Conservation (phyloP, 1,140 invertebrate genomes). For the Conus betulinus region DNA sequence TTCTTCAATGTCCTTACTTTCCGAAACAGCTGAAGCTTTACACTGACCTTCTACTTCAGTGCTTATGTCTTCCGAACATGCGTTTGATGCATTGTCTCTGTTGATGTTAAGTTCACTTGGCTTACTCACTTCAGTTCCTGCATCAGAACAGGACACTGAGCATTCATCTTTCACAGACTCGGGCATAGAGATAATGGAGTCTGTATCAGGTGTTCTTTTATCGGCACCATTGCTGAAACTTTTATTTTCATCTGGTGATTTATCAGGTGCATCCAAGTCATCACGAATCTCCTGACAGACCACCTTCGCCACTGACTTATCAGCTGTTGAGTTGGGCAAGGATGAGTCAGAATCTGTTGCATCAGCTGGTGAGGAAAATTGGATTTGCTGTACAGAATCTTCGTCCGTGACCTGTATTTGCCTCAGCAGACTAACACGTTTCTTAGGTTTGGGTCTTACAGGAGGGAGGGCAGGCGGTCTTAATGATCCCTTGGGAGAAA, state of each 20-base stretch:
- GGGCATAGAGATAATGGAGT: not conserved
- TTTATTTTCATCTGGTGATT: not conserved
- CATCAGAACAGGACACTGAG: not conserved
- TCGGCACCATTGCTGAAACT: not conserved
- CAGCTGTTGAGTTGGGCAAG: not conserved
- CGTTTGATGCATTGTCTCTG: not conserved
- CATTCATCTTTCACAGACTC: not conserved
- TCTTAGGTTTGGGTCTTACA: constrained; percentile 24
- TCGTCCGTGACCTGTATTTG: not conserved
- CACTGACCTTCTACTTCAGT: not conserved
- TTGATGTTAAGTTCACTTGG: not conserved
- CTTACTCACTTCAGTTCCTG: not conserved
- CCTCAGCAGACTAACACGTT: constrained; percentile 18
- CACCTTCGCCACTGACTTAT: not conserved
- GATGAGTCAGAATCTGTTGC: not conserved
- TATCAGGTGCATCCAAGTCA: not conserved
- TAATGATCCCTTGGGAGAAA: not conserved
- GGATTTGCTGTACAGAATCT: not conserved
- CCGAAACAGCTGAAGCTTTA: not conserved
- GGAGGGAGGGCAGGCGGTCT: not conserved
- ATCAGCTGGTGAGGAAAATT: not conserved
- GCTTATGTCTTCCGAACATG: not conserved
- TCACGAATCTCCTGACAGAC: not conserved
- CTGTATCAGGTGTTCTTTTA: not conserved
- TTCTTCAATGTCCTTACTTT: not conserved